Evolutionary conservation across 2,888 invertebrate genomes (phyloP), one percentile per base, ranked within the genome.

Genomic region (Xanthorhoe spadicearia): DNA sequence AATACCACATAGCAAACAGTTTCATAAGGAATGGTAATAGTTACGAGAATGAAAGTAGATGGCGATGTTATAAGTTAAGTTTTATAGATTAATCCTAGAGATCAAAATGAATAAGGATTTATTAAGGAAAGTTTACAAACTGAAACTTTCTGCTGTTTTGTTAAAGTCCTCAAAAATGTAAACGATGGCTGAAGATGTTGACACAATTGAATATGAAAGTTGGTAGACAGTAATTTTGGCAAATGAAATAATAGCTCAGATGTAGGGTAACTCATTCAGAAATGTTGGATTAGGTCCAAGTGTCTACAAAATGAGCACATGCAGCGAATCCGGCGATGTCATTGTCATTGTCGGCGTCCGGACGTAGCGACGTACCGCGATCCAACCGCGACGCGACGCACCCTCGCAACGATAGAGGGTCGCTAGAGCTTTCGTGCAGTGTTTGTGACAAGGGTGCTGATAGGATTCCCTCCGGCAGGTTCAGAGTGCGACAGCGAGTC

Each of bases 401-500:
- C 35, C 6, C 23, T 15, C 43, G 43, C 13, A 23, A 46, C 56
- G 15, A 3, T 17, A 35, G 10, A 38, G 35, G 49, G 32, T 18
- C 10, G 13, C 19, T 6, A 49, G 17, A 32, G 50, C 18, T 17
- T 5, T 17, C 32, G 64, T 50, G 57, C 23, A 60, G 58, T 71
- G 66, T 66, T 61, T 61, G 57, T 68, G 68, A n/a, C 6, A 2
- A 70, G 71, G 23, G 58, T 79, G 73, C 76, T 78, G 66, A 67
- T 43, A 62, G 38, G 68, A 65, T 62, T 70, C 71, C 65, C 70
- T 74, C 70, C 74, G 61, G 54, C 86, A 92, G 92, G 92, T 67
- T 92, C 92, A 70, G 94, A 94, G 83, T 92, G 90, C 79, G 95
- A 95, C 83, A 94, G 94, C 83, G 95, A 95, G 77, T 96, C 96